Evolutionary conservation across 2,797 vertebrate genomes (phyloP).

Genomic region (Microtus agrestis): DNA sequence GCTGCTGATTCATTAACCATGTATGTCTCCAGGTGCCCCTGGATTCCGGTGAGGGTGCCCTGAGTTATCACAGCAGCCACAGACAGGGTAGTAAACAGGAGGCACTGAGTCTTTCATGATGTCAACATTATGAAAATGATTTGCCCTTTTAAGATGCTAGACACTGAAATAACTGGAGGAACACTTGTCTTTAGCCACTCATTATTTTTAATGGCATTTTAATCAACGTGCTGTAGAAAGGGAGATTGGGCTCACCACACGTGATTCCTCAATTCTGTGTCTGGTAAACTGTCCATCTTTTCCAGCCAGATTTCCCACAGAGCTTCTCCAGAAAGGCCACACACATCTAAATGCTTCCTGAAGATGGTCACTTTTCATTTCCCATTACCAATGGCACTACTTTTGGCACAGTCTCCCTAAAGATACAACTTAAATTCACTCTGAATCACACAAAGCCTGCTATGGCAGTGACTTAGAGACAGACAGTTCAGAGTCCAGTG

Average conservation of each 20-base stretch:
- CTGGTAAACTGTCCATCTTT: not conserved
- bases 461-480: not conserved
- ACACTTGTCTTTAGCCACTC: constrained; percentile 75
- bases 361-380: constrained; percentile 52
- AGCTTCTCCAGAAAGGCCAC: not conserved
- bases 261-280: constrained; percentile 36
- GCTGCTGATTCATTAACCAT: not conserved
- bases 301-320: constrained; percentile 23
- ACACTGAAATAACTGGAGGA: constrained; percentile 77
- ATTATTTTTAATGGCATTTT: constrained; percentile 68
- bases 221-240: constrained; percentile 24
- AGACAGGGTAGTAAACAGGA: not conserved
- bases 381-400: not conserved
- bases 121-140: not conserved
- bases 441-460: not conserved
- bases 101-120: not conserved
- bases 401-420: constrained; percentile 26
- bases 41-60: not conserved
- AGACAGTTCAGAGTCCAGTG: not conserved
- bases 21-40: not conserved
- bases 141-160: constrained; percentile 62
- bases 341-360: constrained; percentile 5
- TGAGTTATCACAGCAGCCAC: constrained; percentile 36
- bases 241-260: not conserved
- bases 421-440: not conserved